Percentiles rank a stretch among this genome's conserved stretches.
These are phyloP conservation scores for Hemiscyllium ocellatum DNA, from an alignment of 2,113 vertebrate genomes.

Conservation along the genomic window DNA sequence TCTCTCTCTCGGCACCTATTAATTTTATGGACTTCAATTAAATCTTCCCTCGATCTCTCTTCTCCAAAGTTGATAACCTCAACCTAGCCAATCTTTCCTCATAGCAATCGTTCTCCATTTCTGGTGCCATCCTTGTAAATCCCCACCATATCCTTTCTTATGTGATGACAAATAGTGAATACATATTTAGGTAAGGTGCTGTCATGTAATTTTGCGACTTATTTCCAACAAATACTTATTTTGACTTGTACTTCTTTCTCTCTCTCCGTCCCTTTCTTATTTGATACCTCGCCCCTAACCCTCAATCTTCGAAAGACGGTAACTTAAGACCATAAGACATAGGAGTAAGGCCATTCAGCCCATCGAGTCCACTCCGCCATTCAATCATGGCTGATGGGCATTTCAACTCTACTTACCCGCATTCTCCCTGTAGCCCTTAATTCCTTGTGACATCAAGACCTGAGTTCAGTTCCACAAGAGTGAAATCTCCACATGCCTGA, in stretches of 20 bases:
- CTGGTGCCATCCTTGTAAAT: background rate
- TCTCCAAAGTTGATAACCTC: background rate
- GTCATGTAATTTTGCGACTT: background rate
- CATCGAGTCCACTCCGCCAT: too few relatives aligned
- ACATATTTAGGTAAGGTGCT: background rate
- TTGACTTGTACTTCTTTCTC: background rate
- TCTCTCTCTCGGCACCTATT: background rate
- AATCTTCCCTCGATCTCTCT: background rate
- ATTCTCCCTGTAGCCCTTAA: too few relatives aligned
- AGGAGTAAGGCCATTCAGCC: too few relatives aligned
- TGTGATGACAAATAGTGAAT: background rate
- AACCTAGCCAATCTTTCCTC: background rate
- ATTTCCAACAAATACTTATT: background rate
- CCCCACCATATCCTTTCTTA: background rate
- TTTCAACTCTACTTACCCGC: too few relatives aligned
- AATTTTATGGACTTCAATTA: background rate
- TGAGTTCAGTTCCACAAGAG: background rate
- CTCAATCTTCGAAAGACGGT: background rate
- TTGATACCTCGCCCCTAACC: too few relatives aligned
- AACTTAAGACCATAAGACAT: too few relatives aligned
- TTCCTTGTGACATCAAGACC: too few relatives aligned
- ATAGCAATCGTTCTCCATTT: background rate
- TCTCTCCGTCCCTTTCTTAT: background rate
- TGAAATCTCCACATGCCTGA: background rate
- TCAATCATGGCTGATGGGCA: too few relatives aligned